Percentiles rank a stretch among this genome's conserved stretches.
Conservation (phyloP, 2,888 invertebrate species). For the Drosophila merina region DNA sequence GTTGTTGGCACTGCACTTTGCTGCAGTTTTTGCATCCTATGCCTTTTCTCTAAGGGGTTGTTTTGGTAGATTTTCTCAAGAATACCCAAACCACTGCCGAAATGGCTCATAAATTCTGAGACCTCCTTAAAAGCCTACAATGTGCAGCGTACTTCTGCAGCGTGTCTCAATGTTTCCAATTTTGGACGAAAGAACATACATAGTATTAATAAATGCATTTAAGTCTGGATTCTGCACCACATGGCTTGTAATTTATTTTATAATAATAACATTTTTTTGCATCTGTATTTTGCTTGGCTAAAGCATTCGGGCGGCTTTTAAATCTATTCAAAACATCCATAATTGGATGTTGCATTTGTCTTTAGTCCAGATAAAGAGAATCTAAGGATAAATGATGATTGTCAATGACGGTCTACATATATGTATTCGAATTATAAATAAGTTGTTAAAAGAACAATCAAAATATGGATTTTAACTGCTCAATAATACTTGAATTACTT, state of each 20-base stretch:
- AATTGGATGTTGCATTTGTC: constrained; percentile 46
- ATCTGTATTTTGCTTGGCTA: constrained; percentile 15
- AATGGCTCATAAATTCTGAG: constrained; percentile 57
- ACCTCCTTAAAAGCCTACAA: constrained; percentile 22
- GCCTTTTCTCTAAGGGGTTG: constrained; percentile 63
- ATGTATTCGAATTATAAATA: background rate
- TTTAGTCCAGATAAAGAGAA: constrained; percentile 1
- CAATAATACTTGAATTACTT: background rate
- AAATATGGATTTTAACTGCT: background rate
- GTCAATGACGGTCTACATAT: background rate
- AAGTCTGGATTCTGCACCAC: constrained; percentile 9
- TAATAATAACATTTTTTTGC: constrained; percentile 24
- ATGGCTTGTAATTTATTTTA: constrained; percentile 39
- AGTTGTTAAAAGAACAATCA: background rate
- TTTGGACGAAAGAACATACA: constrained; percentile 19
- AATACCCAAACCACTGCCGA: constrained; percentile 66
- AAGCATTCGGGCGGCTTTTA: constrained; percentile 16
- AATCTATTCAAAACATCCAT: constrained; percentile 31
- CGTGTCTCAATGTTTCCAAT: constrained; percentile 36
- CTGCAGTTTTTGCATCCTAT: constrained; percentile 54
- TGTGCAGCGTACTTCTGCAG: constrained; percentile 28
- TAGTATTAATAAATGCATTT: constrained; percentile 39
- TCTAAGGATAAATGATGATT: constrained; percentile 6
- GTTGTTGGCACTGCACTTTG: constrained; percentile 50
- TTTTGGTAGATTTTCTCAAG: constrained; percentile 72